Evolutionary conservation across 2,797 vertebrate genomes (phyloP).

Genomic region (Acrocephalus scirpaceus): DNA sequence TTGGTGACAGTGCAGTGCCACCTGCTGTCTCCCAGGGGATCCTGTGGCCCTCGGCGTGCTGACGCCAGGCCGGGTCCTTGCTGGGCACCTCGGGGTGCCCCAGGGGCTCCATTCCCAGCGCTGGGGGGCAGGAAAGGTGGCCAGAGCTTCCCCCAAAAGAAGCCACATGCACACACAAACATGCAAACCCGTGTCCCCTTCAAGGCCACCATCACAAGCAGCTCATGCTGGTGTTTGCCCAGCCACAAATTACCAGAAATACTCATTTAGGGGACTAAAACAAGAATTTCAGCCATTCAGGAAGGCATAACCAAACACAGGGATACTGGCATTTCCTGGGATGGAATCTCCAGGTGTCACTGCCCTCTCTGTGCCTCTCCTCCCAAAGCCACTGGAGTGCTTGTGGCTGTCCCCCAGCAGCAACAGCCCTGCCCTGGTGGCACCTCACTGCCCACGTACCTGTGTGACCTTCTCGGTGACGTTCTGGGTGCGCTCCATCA

Average conservation of each 20-base stretch:
- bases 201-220: background rate
- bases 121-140: background rate
- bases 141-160: accelerated
- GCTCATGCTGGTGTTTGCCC: background rate
- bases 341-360: background rate
- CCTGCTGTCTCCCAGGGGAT: conserved; percentile 48
- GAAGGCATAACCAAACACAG: background rate
- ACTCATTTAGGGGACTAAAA: background rate
- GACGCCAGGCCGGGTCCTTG: background rate
- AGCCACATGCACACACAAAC: background rate
- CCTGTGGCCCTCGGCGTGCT: background rate
- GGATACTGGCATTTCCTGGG: background rate
- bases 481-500: conserved; percentile 94
- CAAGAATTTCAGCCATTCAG: background rate
- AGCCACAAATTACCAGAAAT: background rate
- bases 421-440: background rate
- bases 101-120: accelerated
- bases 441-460: conserved; percentile 64
- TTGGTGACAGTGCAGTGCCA: conserved; percentile 55
- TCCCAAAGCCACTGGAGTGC: background rate
- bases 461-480: conserved; percentile 99
- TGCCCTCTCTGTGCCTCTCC: background rate
- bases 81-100: accelerated
- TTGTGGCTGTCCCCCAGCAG: background rate
- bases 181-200: accelerated